phyloP scores from a whole-genome alignment of 2,797 vertebrate genomes.

The Vultur gryphus region DNA sequence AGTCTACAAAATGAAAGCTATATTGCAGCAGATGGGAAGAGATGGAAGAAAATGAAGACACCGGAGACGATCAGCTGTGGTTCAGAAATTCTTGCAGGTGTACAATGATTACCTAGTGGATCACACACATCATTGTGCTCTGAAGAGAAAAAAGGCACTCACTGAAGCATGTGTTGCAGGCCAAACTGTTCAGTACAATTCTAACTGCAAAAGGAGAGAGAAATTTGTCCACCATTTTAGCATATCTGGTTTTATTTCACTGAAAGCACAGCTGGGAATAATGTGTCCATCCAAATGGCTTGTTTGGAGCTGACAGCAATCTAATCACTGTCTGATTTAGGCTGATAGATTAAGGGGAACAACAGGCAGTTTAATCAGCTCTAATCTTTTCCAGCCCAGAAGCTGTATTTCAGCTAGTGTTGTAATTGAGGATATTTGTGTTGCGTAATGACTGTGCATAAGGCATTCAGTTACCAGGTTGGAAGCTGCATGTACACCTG shows the following conservation, averaged over 20 bases:
- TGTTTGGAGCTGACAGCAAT: neutral
- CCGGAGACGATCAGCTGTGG: neutral
- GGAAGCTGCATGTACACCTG: neutral
- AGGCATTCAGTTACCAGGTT: neutral
- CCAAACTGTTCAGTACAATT: neutral
- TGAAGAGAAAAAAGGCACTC: neutral
- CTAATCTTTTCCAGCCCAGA: conserved; percentile 31
- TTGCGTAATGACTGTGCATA: neutral
- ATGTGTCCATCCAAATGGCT: conserved; percentile 47
- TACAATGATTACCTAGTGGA: neutral
- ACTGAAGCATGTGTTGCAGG: neutral
- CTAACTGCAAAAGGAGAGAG: neutral
- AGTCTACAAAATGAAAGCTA: neutral
- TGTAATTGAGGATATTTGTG: neutral
- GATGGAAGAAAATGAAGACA: neutral
- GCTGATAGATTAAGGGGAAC: neutral
- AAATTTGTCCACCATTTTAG: conserved; percentile 17
- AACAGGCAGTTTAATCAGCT: conserved; percentile 27
- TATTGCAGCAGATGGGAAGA: neutral
- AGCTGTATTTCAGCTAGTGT: conserved; percentile 10
- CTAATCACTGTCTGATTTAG: neutral
- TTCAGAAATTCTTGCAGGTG: neutral
- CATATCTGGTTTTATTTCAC: conserved; percentile 48
- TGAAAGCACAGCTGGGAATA: conserved; percentile 23
- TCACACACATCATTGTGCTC: neutral